Base-by-base conservation (phyloP, 1,140 invertebrate genomes). In the Drosophila pectinifera region DNA sequence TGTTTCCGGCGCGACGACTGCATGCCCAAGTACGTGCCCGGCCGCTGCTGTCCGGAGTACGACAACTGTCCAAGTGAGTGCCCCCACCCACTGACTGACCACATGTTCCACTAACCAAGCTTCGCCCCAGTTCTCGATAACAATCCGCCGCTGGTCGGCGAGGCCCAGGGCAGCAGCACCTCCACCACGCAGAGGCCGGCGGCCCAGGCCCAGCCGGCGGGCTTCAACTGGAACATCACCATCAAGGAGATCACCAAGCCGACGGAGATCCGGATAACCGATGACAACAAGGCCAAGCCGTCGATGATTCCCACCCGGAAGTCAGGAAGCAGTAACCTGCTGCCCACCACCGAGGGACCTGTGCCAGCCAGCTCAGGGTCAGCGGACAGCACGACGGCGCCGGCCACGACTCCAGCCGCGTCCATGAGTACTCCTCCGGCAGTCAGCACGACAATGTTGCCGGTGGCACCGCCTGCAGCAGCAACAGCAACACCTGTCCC, bases 31-130 rank as follows among this genome's bases (percentile, higher is more conserved):
- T 94, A 94, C 63, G 94, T 96, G 34, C 93, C 94, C 2, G 95
- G 95, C 8, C 93, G 95, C 73, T 96, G 96, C 91, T 96, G 96
- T 84, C 96, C 96, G 2, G 95, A 95, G 80, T 96, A 96, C 88
- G 95, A 96, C 79, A 95, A 96, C 92, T 96, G 96, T 92, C 95
- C 95, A 39, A 38, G 93, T 94, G 93, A 95, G 94, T 94, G 91
- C 57, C 26, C 13, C 8, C 3, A 31, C 42, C 18, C 38, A 8
- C 26, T 14, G 39, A 36, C 3, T 26, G 39, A 26, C n/a, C 24
- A 45, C 16, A 16, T 42, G 26, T 58, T 38, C 16, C 7, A 45
- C 38, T 61, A 53, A 55, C 42, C 20, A 39, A 26, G 13, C 13
- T 26, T 48, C 28, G 10, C 13, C n/a, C 5, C 55, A 89, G 84